A percentile compares a stretch with the other conserved stretches of the same genome.
Evolutionary conservation across 2,888 invertebrate species (phyloP).

Genomic region (Anaspis maculata): DNA sequence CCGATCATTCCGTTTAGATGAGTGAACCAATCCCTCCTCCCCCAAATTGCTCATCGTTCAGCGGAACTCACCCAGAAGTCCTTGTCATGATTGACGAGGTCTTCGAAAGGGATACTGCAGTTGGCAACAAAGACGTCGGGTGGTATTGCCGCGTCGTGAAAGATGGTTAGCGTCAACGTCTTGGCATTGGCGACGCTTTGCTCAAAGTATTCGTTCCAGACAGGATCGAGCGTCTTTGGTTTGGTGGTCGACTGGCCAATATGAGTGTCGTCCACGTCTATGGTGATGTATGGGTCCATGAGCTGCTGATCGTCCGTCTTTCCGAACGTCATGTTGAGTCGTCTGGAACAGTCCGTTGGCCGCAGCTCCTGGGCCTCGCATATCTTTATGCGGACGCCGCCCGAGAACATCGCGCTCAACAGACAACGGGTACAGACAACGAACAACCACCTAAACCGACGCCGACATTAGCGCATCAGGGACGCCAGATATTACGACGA

Average conservation of each 20-base stretch:
- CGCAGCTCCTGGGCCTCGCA: constrained; percentile 95
- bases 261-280: constrained; percentile 93
- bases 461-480: too few species aligned
- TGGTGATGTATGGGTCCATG: constrained; percentile 93
- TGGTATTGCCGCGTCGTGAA: constrained; percentile 96
- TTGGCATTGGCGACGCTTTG: constrained; percentile 86
- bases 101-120: constrained; percentile 92
- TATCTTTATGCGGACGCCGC: constrained; percentile 91
- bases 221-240: constrained; percentile 88
- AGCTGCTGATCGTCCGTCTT: constrained; percentile 69
- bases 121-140: constrained; percentile 99
- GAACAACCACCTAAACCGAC: too few species aligned
- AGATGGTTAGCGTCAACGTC: constrained; percentile 91
- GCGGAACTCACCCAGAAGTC: constrained; percentile 95
- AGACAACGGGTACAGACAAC: too few species aligned
- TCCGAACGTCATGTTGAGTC: constrained; percentile 77
- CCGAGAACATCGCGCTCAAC: constrained; percentile 97
- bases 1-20: too few species aligned
- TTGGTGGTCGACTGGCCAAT: constrained; percentile 88
- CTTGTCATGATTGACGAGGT: constrained; percentile 71
- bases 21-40: constrained; percentile 4
- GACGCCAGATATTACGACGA: too few species aligned
- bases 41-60: too few species aligned
- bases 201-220: constrained; percentile 93
- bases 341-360: constrained; percentile 91